Conservation (phyloP, 2,113 vertebrate genomes). For the Coptodon rendalli region DNA sequence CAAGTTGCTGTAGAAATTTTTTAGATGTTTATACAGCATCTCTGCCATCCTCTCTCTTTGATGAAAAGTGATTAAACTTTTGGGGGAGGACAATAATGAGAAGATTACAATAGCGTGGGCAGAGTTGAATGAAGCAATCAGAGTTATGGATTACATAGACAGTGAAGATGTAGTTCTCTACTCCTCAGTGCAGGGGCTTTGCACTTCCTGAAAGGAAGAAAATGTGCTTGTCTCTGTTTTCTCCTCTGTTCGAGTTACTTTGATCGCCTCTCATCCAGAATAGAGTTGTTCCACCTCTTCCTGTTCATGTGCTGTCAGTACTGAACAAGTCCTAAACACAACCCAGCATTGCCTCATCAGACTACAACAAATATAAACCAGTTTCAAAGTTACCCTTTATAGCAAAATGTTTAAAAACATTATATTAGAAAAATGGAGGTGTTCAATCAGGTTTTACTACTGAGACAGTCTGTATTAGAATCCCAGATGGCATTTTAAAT, state of each 20-base stretch:
- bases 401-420: background rate
- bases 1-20: background rate
- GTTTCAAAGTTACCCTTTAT: background rate
- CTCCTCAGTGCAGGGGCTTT: constrained; percentile 14
- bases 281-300: constrained; percentile 2
- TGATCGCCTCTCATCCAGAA: constrained; percentile 12
- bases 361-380: background rate
- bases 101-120: background rate
- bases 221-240: background rate
- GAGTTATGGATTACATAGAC: constrained; percentile 39
- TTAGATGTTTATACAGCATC: background rate
- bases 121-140: constrained; percentile 42
- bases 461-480: background rate
- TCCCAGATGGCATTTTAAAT: background rate
- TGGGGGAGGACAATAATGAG: background rate
- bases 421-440: background rate
- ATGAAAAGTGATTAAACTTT: background rate
- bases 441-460: background rate
- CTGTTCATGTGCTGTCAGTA: background rate
- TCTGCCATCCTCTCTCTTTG: background rate
- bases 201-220: background rate
- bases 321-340: background rate
- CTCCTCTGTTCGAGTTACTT: constrained; percentile 11
- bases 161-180: constrained; percentile 18
- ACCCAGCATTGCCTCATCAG: background rate